Evolutionary conservation across 2,797 vertebrate species (phyloP).

Genomic region (Limnodromus scolopaceus): DNA sequence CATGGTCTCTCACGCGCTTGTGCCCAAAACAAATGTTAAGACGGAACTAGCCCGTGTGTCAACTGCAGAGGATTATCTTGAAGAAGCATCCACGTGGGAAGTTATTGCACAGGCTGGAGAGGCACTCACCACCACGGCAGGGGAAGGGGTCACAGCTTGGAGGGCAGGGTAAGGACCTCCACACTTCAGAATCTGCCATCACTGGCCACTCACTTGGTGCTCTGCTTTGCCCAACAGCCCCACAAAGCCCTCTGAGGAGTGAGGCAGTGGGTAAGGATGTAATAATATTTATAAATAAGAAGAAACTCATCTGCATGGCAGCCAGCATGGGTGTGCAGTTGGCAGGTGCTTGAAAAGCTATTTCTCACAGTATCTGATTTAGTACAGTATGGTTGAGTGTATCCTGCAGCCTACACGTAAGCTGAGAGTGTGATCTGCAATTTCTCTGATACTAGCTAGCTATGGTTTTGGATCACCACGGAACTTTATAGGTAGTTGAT

Average conservation of each 20-base stretch:
- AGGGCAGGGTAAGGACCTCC: background rate
- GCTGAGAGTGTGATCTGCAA: background rate
- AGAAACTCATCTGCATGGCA: background rate
- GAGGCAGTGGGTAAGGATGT: background rate
- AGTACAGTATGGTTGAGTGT: rapidly evolving
- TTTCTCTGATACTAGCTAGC: background rate
- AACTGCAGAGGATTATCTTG: background rate
- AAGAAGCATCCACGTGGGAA: background rate
- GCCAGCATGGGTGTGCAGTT: background rate
- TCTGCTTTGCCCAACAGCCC: background rate
- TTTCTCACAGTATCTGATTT: background rate
- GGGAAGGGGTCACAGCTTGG: background rate
- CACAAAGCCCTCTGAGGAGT: background rate
- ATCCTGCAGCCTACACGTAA: background rate
- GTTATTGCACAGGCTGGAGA: background rate
- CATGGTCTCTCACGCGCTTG: too few species aligned
- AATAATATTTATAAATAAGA: background rate
- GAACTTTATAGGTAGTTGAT: background rate
- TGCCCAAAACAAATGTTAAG: background rate
- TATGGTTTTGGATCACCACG: background rate
- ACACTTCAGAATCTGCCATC: background rate
- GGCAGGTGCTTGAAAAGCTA: background rate
- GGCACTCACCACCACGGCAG: background rate
- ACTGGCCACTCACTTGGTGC: background rate
- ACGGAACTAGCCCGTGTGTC: background rate